Evolutionary conservation across 2,797 vertebrate genomes (phyloP).

Genomic region (Bovichtus variegatus): DNA sequence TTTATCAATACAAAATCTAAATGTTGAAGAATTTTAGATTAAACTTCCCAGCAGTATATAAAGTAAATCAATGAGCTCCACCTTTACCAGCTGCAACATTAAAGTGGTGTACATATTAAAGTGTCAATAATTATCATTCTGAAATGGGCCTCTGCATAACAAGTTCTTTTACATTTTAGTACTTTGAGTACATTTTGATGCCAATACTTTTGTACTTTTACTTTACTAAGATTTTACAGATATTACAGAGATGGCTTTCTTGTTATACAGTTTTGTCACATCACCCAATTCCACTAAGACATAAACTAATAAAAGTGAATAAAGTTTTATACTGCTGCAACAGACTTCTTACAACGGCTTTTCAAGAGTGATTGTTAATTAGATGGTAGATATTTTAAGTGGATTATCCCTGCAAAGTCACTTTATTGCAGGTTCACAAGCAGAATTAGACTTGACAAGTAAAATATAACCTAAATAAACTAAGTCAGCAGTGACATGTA

Average conservation of each 20-base stretch:
- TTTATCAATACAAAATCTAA: not conserved
- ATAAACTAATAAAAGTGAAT: not conserved
- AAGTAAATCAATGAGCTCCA: not conserved
- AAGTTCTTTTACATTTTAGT: not conserved
- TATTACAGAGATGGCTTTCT: not conserved
- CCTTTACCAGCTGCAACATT: too few relatives aligned
- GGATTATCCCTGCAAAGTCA: not conserved
- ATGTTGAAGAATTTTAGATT: not conserved
- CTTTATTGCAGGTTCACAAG: not conserved
- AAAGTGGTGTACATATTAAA: too few relatives aligned
- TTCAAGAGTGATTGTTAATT: not conserved
- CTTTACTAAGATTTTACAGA: not conserved
- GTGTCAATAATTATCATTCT: rapidly evolving
- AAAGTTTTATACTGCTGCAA: not conserved
- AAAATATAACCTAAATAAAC: not conserved
- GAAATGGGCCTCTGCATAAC: not conserved
- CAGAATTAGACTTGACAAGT: not conserved
- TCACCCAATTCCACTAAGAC: not conserved
- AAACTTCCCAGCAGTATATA: not conserved
- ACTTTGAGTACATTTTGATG: not conserved
- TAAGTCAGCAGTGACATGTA: not conserved
- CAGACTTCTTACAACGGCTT: not conserved
- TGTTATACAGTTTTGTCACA: not conserved
- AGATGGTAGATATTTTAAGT: not conserved
- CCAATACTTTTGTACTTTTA: not conserved